phyloP scores from a whole-genome alignment of 2,113 vertebrate genomes.

The Corydoras sp. region DNA sequence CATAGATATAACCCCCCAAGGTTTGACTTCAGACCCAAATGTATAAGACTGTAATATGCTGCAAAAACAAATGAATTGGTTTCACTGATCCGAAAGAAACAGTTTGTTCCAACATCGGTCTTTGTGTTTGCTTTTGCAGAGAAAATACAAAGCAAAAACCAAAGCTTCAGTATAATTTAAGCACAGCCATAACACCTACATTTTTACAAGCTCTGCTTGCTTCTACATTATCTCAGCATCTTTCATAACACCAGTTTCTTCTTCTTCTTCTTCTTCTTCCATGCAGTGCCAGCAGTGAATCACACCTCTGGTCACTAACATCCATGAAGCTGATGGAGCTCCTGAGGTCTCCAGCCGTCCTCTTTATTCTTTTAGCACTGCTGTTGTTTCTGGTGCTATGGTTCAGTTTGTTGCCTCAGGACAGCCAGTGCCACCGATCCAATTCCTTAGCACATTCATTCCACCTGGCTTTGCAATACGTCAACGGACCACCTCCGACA shows the following conservation, averaged over 20 bases:
- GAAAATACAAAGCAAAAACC: too few species aligned
- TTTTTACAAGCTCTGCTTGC: too few species aligned
- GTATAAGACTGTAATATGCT: too few species aligned
- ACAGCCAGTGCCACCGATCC: conserved; percentile 51
- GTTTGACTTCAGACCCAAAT: too few species aligned
- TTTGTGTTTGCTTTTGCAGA: too few species aligned
- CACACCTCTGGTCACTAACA: neutral
- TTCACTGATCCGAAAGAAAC: too few species aligned
- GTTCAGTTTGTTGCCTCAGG: conserved; percentile 19
- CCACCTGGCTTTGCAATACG: conserved; percentile 68
- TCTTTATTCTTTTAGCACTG: conserved; percentile 54
- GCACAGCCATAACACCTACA: too few species aligned
- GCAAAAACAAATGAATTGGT: too few species aligned
- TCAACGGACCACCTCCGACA: conserved; percentile 75
- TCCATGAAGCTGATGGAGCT: conserved; percentile 3
- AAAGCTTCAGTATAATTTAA: too few species aligned
- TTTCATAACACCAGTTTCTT: neutral
- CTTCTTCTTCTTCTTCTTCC: neutral
- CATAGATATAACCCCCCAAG: too few species aligned
- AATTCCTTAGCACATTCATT: conserved; percentile 47
- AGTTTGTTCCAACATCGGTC: too few species aligned
- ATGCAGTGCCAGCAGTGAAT: neutral
- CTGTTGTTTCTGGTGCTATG: conserved; percentile 50
- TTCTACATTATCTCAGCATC: neutral
- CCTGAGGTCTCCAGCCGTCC: conserved; percentile 33